Evolutionary conservation across 1,140 invertebrate genomes (phyloP).

Genomic region (Apis cerana): DNA sequence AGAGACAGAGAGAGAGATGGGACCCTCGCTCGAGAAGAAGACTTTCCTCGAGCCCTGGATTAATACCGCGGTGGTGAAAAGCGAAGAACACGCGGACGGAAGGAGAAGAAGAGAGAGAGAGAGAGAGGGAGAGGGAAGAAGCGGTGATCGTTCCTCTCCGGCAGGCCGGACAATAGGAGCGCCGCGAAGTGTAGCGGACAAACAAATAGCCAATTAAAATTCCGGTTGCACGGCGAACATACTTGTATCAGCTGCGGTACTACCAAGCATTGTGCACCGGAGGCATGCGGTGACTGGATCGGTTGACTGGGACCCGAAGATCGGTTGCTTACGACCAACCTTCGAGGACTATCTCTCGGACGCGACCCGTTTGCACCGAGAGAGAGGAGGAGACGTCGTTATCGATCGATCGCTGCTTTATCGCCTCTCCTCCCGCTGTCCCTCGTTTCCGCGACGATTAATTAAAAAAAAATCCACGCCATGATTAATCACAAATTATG

Average conservation of each 20-base stretch:
- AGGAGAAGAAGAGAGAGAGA: constrained; percentile 12
- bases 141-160: constrained; percentile 63
- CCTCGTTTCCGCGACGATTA: constrained; percentile 2
- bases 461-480: constrained; percentile 24
- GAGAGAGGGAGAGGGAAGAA: constrained; percentile 44
- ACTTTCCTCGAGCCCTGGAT: constrained; percentile 45
- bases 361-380: constrained; percentile 61
- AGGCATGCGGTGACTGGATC: constrained; percentile 70
- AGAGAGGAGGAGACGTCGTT: constrained; percentile 53
- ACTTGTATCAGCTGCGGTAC: constrained; percentile 77
- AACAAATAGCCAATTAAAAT: constrained; percentile 79
- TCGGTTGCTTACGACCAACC: constrained; percentile 64
- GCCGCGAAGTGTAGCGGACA: constrained; percentile 75
- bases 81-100: constrained; percentile 46
- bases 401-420: constrained; percentile 61
- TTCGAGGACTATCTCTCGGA: constrained; percentile 57
- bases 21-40: not conserved
- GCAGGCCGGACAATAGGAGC: constrained; percentile 72
- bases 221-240: constrained; percentile 77
- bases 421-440: constrained; percentile 42
- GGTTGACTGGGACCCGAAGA: constrained; percentile 60
- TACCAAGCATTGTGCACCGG: constrained; percentile 73
- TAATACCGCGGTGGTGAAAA: constrained; percentile 66
- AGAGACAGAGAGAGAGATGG: not conserved
- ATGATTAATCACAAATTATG: constrained; percentile 28